Evolutionary conservation across 1,140 invertebrate genomes (phyloP).

Genomic region (Drosophila ficusphila): DNA sequence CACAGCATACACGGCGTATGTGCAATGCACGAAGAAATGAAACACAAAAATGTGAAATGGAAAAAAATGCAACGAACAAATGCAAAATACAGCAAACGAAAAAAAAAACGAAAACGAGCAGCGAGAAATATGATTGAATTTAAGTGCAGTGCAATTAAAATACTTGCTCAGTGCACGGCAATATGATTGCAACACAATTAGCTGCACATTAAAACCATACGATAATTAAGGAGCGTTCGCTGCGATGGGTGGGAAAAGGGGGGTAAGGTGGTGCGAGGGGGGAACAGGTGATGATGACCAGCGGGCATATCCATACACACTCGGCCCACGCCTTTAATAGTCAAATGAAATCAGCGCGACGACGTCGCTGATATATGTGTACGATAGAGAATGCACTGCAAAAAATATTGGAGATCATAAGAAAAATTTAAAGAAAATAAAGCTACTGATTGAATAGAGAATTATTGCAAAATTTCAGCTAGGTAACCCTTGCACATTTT

Average conservation of each 20-base stretch:
- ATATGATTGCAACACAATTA: conserved; percentile 83
- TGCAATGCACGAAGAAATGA: conserved; percentile 65
- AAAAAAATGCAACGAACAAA: conserved; percentile 52
- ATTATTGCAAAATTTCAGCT: no score
- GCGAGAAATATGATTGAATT: conserved; percentile 56
- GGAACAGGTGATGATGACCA: conserved; percentile 63
- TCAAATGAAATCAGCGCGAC: conserved; percentile 80
- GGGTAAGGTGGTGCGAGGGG: neutral
- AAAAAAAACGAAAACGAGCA: conserved; percentile 20
- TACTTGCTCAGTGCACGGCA: conserved; percentile 63
- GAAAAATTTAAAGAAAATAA: neutral
- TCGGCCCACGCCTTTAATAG: conserved; percentile 60
- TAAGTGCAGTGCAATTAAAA: conserved; percentile 70
- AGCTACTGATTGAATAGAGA: no score
- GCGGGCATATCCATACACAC: conserved; percentile 57
- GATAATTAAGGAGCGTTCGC: conserved; percentile 74
- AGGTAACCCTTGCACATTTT: no score
- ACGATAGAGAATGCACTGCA: conserved; percentile 8
- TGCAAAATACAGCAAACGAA: no score
- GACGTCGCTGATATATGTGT: conserved; percentile 69
- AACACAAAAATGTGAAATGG: conserved; percentile 54
- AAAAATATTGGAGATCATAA: neutral
- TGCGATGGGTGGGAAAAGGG: conserved; percentile 4
- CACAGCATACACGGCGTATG: conserved; percentile 63
- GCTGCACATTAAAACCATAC: conserved; percentile 83